A percentile compares a stretch with the other conserved stretches of the same genome.
phyloP scores from a whole-genome alignment of 2,797 vertebrate genomes.

The Phalanger gymnotis region DNA sequence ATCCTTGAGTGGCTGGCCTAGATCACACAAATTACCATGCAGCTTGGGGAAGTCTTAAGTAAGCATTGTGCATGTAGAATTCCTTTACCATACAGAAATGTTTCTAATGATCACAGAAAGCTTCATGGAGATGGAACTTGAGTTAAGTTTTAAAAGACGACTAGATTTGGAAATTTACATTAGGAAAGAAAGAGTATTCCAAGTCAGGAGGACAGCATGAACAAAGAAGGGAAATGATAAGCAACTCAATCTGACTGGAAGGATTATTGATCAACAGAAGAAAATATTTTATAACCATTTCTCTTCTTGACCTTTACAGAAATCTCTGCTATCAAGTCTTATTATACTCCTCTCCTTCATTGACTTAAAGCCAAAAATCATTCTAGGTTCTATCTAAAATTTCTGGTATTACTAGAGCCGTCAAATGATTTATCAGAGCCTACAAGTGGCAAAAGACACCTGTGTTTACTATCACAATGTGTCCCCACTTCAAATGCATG shows the following conservation, averaged over 20 bases:
- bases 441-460: not conserved
- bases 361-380: not conserved
- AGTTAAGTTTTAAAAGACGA: too few species aligned
- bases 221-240: too few species aligned
- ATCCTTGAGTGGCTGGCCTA: not conserved
- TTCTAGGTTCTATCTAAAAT: too few species aligned
- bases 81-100: too few species aligned
- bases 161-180: too few species aligned
- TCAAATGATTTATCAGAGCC: not conserved
- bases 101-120: too few species aligned
- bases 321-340: not conserved
- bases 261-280: not conserved
- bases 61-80: not conserved
- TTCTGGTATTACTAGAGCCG: not conserved
- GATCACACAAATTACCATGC: not conserved
- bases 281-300: not conserved
- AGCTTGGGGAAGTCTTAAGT: not conserved
- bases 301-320: not conserved
- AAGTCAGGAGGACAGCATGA: too few species aligned
- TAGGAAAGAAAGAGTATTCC: too few species aligned
- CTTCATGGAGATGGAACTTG: too few species aligned
- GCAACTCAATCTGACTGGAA: not conserved
- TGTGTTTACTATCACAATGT: not conserved
- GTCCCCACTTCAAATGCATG: slow-evolving; percentile 68
- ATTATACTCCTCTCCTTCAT: not conserved